A percentile compares a stretch with the other conserved stretches of the same genome.
Evolutionary conservation across 2,113 vertebrate genomes (phyloP).

Genomic region (Calidris pygmaea): DNA sequence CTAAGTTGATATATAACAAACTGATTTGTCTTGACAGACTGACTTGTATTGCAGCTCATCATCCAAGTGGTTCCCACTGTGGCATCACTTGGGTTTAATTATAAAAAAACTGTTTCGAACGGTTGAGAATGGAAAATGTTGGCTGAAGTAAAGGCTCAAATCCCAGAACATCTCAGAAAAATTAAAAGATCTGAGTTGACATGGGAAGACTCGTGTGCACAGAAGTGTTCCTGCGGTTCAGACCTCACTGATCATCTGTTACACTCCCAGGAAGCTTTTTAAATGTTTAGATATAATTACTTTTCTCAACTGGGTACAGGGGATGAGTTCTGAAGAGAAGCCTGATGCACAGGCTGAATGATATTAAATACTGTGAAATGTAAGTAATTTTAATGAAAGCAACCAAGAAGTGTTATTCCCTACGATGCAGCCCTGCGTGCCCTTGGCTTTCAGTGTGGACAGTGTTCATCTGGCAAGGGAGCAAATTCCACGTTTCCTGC

Average conservation of each 20-base stretch:
- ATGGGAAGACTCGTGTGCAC: background rate
- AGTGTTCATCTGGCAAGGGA: conserved; percentile 8
- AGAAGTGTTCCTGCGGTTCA: conserved; percentile 15
- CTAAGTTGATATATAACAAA: background rate
- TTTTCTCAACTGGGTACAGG: background rate
- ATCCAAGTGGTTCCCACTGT: conserved; percentile 13
- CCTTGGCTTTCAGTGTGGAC: background rate
- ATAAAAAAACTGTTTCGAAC: background rate
- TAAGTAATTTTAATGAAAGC: conserved; percentile 9
- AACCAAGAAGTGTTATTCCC: background rate
- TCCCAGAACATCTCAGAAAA: background rate
- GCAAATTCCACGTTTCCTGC: conserved; percentile 44
- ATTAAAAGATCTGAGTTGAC: background rate
- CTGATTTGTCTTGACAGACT: conserved; percentile 20
- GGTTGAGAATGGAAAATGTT: background rate
- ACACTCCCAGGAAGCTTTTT: background rate
- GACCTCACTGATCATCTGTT: conserved; percentile 3
- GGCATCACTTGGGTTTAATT: conserved; percentile 16
- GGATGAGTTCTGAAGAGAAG: background rate
- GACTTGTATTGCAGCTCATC: background rate
- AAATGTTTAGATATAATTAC: background rate
- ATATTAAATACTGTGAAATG: background rate
- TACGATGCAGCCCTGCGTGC: background rate
- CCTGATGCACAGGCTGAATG: background rate
- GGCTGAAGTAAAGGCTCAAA: background rate